Evolutionary conservation across 1,140 invertebrate genomes (phyloP), one percentile per base, ranked within the genome.

Genomic region (Drosophila busckii): DNA sequence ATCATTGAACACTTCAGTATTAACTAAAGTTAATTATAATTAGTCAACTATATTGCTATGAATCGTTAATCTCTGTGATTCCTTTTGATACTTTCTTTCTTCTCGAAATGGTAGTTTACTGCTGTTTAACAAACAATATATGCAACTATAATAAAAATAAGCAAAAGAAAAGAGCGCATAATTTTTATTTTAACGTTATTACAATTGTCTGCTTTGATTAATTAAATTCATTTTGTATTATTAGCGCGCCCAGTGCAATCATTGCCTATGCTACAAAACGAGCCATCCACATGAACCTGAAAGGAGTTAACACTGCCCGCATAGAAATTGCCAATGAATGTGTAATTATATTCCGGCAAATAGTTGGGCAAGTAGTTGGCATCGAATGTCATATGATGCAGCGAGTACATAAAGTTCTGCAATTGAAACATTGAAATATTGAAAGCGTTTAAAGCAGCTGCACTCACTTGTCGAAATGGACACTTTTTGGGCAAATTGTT

Each of bases 401-500:
- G 1, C 0, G 2, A 8, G 4, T 48, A 56, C 1, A 34, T 41
- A 3, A 8, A 31, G 10, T 48, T 40, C 53, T 55, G 15, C 4
- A 38, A 20, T 16, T 2, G 1, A 15, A n/a, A n/a, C n/a, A n/a
- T n/a, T n/a, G 1, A 16, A 10, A 10, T n/a, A n/a, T n/a, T 16
- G 5, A 34, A 0, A 13, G 2, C 6, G 10, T 6, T 20, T n/a
- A n/a, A n/a, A 31, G 2, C 23, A 42, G 8, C 19, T 46, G 26
- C 9, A 32, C 44, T 56, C 12, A 40, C 44, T 12, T 9, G 31
- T 10, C 25, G 37, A 2, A 48, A 31, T 1, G 53, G 44, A 25
- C 53, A 56, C 2, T 29, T n/a, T 1, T 28, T 26, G 17, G 44
- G 42, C 9, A 56, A 40, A n/a, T 48, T 38, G 8, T 4, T 6